These are phyloP conservation scores for Diloba caeruleocephala DNA, from an alignment of 2,888 invertebrate species.

Conservation along the genomic window DNA sequence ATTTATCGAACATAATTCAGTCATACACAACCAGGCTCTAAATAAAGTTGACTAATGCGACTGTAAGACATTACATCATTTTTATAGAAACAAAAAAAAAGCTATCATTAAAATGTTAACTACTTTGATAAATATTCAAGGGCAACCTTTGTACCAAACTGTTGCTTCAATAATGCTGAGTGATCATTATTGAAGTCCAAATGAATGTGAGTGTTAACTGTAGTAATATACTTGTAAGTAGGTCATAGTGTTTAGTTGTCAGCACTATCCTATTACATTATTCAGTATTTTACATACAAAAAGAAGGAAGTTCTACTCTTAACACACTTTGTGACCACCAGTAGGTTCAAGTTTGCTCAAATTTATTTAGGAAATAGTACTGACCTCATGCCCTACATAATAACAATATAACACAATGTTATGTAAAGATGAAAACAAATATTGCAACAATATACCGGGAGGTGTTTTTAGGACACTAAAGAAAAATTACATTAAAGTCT, in stretches of 20 bases:
- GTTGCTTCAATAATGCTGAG: slow-evolving; percentile 23
- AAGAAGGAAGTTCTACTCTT: neutral
- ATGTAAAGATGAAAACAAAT: slow-evolving; percentile 8
- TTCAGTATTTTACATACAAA: neutral
- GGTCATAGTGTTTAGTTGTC: slow-evolving; percentile 19
- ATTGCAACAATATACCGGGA: slow-evolving; percentile 1
- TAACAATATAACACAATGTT: slow-evolving; percentile 33
- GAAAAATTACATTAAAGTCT: slow-evolving; percentile 10
- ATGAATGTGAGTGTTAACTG: neutral
- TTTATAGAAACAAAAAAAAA: slow-evolving; percentile 40
- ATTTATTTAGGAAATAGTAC: neutral
- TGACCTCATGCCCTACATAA: neutral
- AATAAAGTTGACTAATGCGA: slow-evolving; percentile 1
- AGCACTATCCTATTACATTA: slow-evolving; percentile 6
- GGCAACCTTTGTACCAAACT: slow-evolving; percentile 28
- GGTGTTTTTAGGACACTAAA: slow-evolving; percentile 8
- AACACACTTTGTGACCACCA: neutral
- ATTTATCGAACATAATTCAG: too few relatives aligned
- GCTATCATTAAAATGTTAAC: slow-evolving; percentile 20
- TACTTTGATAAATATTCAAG: slow-evolving; percentile 42
- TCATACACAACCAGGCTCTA: too few relatives aligned
- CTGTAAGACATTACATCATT: slow-evolving; percentile 41
- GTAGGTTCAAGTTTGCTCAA: slow-evolving; percentile 6
- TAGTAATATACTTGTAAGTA: slow-evolving; percentile 11
- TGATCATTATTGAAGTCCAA: slow-evolving; percentile 4